Evolutionary conservation across 2,888 invertebrate genomes (phyloP).

Genomic region (Amiota mariae): DNA sequence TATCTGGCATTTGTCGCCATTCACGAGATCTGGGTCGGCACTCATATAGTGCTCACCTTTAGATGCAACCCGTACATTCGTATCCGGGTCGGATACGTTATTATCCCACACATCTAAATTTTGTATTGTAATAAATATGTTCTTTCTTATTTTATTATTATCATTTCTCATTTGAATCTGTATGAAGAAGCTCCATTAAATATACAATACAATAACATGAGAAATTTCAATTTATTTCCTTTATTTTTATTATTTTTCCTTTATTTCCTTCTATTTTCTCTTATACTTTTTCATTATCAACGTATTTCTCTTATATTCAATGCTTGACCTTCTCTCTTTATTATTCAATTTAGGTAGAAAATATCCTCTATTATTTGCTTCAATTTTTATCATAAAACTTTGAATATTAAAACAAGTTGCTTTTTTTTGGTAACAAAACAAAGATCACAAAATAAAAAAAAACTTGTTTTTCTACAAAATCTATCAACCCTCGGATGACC

Average conservation of each 20-base stretch:
- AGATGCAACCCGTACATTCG: too few species aligned
- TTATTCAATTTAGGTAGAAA: neutral
- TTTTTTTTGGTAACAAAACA: neutral
- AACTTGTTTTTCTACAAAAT: conserved; percentile 32
- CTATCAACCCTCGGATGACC: neutral
- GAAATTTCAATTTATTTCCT: too few species aligned
- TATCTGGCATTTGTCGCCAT: too few species aligned
- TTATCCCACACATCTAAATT: too few species aligned
- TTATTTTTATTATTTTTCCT: neutral
- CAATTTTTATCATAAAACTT: neutral
- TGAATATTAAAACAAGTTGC: conserved; percentile 1
- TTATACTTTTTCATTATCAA: neutral
- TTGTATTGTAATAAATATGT: too few species aligned
- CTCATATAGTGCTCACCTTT: too few species aligned
- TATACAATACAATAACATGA: too few species aligned
- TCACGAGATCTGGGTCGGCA: too few species aligned
- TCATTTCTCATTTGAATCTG: too few species aligned
- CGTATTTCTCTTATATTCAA: neutral
- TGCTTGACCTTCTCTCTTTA: neutral
- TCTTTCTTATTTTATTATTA: too few species aligned
- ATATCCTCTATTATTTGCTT: neutral
- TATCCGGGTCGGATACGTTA: too few species aligned
- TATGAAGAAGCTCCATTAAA: too few species aligned
- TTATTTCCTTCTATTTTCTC: neutral
- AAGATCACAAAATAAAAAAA: conserved; percentile 6